Evolutionary conservation across 2,113 vertebrate species (phyloP), one percentile per base, ranked within the genome.

Genomic region (Melanerpes formicivorus): DNA sequence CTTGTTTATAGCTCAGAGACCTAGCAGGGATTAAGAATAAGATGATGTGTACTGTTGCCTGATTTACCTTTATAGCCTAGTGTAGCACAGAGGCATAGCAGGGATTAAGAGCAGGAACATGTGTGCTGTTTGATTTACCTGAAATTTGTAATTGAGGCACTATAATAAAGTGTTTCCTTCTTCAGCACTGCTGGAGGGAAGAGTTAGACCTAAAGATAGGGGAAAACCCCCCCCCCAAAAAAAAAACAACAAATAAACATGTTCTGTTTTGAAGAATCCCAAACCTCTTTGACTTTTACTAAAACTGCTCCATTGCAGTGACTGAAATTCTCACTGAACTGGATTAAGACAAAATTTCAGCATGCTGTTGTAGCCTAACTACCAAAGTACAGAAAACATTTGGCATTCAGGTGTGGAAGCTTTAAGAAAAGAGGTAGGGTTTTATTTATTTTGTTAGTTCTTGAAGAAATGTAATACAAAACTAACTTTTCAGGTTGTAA

Each of bases 311-410:
- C 0, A 7, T 81, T 90, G 90, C 63, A 59, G 40, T 42, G 29
- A 32, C 59, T 34, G 19, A 86, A 73, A 62, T 73, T 52, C 21
- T 55, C 18, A 46, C 34, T 27, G 32, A 80, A 55, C 7, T 0
- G 2, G 2, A 79, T 84, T 15, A 76, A 83, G 16, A 48, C 10
- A 66, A 67, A 71, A 67, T 67, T 86, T 86, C 42, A 80, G 34
- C 17, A 44, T 40, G 0, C 0, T 18, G 0, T 37, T 37, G 22
- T 63, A 56, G 11, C 9, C 52, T 59, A 71, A 46, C 19, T 44
- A 22, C 8, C 52, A 5, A 81, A 81, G 54, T 48, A 80, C 60
- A 50, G 40, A 40, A 81, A 29, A 27, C 3, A 2, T 34, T 94
- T 83, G 27, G 32, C 37, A 26, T 52, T 22, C 9, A 23, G 19